phyloP scores from a whole-genome alignment of 2,113 vertebrate species.

The Mobula birostris region DNA sequence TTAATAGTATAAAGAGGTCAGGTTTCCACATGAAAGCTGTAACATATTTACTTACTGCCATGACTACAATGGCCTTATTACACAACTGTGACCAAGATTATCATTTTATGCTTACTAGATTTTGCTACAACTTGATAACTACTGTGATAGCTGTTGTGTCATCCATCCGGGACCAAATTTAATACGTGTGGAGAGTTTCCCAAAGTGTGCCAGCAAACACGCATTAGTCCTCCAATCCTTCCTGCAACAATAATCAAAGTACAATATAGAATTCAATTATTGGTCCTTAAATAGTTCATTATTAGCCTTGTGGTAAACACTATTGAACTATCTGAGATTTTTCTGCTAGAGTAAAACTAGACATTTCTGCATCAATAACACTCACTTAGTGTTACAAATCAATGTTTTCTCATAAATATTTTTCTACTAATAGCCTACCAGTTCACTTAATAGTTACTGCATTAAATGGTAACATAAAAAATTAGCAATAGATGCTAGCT shows the following conservation, averaged over 20 bases:
- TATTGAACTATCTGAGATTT: not conserved
- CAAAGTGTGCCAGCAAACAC: not conserved
- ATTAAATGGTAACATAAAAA: not conserved
- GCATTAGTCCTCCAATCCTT: not conserved
- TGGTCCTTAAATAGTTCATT: not conserved
- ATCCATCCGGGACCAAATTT: not conserved
- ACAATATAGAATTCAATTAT: not conserved
- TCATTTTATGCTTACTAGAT: not conserved
- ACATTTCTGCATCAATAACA: not conserved
- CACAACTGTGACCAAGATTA: not conserved
- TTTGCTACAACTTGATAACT: not conserved
- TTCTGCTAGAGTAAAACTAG: conserved; percentile 1
- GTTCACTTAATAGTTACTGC: not conserved
- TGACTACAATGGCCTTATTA: too few relatives aligned
- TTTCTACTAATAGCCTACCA: not conserved
- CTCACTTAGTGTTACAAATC: not conserved
- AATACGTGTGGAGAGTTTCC: not conserved
- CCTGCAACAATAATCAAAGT: not conserved
- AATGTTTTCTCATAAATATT: conserved; percentile 20
- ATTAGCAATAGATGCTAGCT: not conserved
- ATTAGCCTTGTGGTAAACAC: not conserved
- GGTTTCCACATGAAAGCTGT: not conserved
- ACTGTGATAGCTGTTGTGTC: not conserved
- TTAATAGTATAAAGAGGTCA: not conserved
- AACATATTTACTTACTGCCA: not conserved